A percentile compares a stretch with the other conserved stretches of the same genome.
Conservation (phyloP, 1,140 invertebrate species). For the Marisa cornuarietis region DNA sequence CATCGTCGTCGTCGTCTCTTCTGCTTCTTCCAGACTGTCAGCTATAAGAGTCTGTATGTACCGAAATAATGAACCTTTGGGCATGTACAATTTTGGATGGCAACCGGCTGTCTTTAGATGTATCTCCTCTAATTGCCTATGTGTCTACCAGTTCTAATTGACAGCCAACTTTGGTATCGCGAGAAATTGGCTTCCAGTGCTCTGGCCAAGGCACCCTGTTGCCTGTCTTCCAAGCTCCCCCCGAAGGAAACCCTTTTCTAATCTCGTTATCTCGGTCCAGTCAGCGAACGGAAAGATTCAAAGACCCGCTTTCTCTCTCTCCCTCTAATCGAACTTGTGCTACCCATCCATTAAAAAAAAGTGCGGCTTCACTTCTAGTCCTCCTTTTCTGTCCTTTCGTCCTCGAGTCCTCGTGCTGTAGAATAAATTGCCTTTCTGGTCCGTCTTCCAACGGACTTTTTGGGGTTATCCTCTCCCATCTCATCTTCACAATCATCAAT, state of each 20-base stretch:
- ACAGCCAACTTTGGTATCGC: background rate
- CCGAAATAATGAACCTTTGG: background rate
- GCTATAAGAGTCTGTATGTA: background rate
- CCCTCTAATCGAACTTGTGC: background rate
- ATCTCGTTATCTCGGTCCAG: background rate
- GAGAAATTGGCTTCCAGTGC: slow-evolving; percentile 7
- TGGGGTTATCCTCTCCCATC: too few relatives aligned
- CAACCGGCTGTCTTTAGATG: background rate
- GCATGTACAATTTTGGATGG: background rate
- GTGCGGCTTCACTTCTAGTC: background rate
- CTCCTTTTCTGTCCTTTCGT: background rate
- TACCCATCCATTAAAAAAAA: background rate
- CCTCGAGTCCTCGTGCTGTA: background rate
- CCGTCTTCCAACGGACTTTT: background rate
- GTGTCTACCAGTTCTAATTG: background rate
- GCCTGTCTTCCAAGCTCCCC: background rate
- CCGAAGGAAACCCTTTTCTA: background rate
- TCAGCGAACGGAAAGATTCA: background rate
- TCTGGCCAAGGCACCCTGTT: background rate
- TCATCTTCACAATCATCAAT: too few relatives aligned
- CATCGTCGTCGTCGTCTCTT: background rate
- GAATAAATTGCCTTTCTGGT: background rate
- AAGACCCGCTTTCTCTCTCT: background rate
- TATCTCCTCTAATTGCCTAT: background rate
- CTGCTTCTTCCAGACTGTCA: background rate